phyloP scores from a whole-genome alignment of 2,888 invertebrate species.

The Pseudanteris insignis region DNA sequence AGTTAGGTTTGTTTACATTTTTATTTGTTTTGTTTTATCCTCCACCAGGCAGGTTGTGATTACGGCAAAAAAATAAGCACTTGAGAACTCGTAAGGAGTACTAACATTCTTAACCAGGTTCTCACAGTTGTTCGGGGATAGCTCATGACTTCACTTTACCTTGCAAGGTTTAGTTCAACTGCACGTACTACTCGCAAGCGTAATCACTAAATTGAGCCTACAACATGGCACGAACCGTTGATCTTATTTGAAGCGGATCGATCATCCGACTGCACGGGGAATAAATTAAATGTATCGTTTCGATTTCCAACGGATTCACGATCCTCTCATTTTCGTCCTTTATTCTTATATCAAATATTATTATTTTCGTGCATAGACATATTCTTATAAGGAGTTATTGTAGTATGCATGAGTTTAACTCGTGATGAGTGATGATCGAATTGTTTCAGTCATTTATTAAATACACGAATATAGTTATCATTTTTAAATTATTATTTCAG shows the following conservation, averaged over 20 bases:
- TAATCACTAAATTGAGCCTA: constrained; percentile 37
- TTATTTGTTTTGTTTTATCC: too few species aligned
- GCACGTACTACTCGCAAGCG: constrained; percentile 5
- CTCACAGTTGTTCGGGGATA: constrained; percentile 30
- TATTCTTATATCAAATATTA: too few species aligned
- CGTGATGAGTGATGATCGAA: too few species aligned
- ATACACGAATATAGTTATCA: too few species aligned
- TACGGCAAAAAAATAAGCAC: constrained; percentile 11
- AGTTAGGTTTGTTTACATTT: too few species aligned
- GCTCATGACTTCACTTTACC: constrained; percentile 20
- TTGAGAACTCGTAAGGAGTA: constrained; percentile 6
- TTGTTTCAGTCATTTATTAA: too few species aligned
- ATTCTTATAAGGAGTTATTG: too few species aligned
- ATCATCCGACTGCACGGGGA: constrained; percentile 37
- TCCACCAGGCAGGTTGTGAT: neutral
- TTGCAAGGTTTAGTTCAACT: constrained; percentile 28
- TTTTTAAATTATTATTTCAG: too few species aligned
- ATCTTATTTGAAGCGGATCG: constrained; percentile 38
- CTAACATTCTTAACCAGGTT: constrained; percentile 31
- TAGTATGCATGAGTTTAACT: too few species aligned
- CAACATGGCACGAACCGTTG: constrained; percentile 20
- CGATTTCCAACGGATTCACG: constrained; percentile 19
- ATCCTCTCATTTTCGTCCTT: too few species aligned
- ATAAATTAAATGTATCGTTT: constrained; percentile 54
- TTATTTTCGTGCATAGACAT: too few species aligned